Evolutionary conservation across 2,113 vertebrate genomes (phyloP).

Genomic region (Indri indri): DNA sequence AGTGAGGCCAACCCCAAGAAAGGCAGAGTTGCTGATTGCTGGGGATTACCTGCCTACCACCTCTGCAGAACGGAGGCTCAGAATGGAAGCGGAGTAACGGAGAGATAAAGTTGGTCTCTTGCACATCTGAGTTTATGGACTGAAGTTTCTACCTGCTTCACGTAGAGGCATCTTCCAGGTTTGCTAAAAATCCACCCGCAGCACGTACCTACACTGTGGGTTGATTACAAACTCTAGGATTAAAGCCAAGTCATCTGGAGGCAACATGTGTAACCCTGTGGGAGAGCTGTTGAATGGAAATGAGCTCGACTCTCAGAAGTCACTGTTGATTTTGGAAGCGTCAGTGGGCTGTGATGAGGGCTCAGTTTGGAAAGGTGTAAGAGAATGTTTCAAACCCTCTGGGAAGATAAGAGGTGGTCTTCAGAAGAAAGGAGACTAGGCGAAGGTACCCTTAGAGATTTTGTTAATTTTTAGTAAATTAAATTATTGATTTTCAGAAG

Average conservation of each 20-base stretch:
- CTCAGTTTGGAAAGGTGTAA: background rate
- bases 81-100: background rate
- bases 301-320: background rate
- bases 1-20: background rate
- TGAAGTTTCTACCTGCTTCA: background rate
- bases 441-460: background rate
- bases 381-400: background rate
- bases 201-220: background rate
- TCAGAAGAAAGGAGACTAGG: background rate
- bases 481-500: background rate
- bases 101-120: background rate
- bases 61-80: background rate
- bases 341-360: background rate
- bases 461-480: constrained; percentile 24
- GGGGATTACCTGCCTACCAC: background rate
- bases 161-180: background rate
- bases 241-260: background rate
- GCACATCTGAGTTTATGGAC: background rate
- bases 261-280: background rate
- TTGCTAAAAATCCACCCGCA: background rate
- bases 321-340: constrained; percentile 10
- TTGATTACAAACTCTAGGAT: background rate
- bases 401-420: background rate
- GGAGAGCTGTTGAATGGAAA: background rate
- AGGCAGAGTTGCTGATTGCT: background rate